These are phyloP conservation scores for Empis livida DNA, from an alignment of 2,888 invertebrate species.

Conservation along the genomic window DNA sequence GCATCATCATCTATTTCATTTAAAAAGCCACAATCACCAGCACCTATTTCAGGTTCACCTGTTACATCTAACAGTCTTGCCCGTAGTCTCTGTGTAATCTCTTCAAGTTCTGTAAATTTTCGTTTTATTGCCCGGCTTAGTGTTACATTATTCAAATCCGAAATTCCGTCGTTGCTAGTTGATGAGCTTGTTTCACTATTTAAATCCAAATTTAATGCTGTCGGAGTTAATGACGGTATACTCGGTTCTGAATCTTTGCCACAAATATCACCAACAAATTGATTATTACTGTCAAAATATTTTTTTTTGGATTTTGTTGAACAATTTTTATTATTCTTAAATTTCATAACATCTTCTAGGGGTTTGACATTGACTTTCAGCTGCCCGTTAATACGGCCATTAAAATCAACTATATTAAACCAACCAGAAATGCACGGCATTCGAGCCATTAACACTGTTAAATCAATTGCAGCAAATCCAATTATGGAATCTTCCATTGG, in stretches of 20 bases:
- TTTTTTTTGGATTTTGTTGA: no score
- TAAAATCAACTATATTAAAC: slow-evolving; percentile 50
- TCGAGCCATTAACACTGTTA: slow-evolving; percentile 39
- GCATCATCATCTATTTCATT: slow-evolving; percentile 36
- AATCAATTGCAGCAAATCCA: slow-evolving; percentile 46
- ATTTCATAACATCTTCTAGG: slow-evolving; percentile 32
- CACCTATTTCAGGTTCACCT: slow-evolving; percentile 38
- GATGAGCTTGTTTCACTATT: no score
- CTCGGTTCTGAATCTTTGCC: no score
- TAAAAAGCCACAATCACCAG: slow-evolving; percentile 39
- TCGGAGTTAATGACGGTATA: no score
- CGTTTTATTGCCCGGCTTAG: slow-evolving; percentile 41
- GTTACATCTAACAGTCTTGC: slow-evolving; percentile 45
- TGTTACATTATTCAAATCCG: slow-evolving; percentile 25
- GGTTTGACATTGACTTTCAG: slow-evolving; percentile 46
- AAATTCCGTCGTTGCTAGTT: no score
- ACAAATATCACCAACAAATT: no score
- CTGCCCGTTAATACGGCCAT: slow-evolving; percentile 44
- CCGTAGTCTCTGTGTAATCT: slow-evolving; percentile 46
- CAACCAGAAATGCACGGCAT: slow-evolving; percentile 45
- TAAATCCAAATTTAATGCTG: no score
- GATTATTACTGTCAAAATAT: no score
- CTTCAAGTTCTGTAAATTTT: slow-evolving; percentile 48
- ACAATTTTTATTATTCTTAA: neutral
- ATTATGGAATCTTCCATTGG: slow-evolving; percentile 44